A percentile compares a stretch with the other conserved stretches of the same genome.
phyloP scores from a whole-genome alignment of 2,797 vertebrate species.

The Propithecus deckenii region DNA sequence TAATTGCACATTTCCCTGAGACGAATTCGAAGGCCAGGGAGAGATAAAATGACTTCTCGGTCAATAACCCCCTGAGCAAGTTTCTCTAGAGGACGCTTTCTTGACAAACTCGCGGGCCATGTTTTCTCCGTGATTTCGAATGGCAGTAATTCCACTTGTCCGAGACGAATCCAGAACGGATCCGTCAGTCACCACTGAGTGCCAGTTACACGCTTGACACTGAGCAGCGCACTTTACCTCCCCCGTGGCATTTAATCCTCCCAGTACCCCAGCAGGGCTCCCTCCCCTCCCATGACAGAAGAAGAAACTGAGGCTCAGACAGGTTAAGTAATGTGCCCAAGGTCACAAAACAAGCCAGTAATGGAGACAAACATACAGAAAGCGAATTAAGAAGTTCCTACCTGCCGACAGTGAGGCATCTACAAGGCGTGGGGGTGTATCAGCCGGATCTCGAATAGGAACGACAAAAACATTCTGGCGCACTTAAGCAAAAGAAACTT shows the following conservation, averaged over 20 bases:
- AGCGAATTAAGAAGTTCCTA: background rate
- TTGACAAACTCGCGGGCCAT: background rate
- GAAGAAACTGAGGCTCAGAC: background rate
- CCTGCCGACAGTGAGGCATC: fast-evolving
- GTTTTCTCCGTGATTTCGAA: background rate
- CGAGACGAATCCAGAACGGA: background rate
- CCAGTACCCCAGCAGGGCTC: background rate
- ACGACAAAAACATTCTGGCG: background rate
- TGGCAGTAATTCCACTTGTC: background rate
- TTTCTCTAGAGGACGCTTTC: slow-evolving; percentile 7
- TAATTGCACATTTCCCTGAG: slow-evolving; percentile 39
- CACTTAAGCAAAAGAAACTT: background rate
- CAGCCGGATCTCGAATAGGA: background rate
- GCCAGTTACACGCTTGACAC: fast-evolving
- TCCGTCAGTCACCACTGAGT: background rate
- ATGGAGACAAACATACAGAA: background rate
- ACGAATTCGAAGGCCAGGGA: slow-evolving; percentile 42
- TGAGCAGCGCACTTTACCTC: background rate
- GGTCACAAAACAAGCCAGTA: background rate
- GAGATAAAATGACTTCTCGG: background rate
- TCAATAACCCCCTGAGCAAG: slow-evolving; percentile 23
- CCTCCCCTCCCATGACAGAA: background rate
- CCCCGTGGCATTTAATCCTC: fast-evolving
- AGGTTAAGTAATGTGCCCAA: background rate
- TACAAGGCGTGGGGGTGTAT: fast-evolving